These are phyloP conservation scores for Rutilus rutilus DNA, from an alignment of 2,113 vertebrate species.

Conservation along the genomic window DNA sequence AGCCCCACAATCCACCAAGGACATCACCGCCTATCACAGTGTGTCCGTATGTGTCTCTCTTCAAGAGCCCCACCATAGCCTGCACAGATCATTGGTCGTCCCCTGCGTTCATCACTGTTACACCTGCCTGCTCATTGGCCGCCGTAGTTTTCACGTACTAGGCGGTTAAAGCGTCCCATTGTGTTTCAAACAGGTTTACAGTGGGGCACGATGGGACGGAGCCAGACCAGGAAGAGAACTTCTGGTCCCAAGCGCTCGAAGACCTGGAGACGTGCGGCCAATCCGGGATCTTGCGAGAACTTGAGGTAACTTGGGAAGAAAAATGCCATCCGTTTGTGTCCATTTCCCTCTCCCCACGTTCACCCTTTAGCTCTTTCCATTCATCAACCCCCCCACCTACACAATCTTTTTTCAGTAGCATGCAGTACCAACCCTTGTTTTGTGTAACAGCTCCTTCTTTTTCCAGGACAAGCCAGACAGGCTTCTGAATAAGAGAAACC, in stretches of 20 bases:
- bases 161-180: not conserved
- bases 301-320: constrained; percentile 83
- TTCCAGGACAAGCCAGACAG: constrained; percentile 89
- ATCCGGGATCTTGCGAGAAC: constrained; percentile 95
- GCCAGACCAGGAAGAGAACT: constrained; percentile 96
- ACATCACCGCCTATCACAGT: constrained; percentile 51
- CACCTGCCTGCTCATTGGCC: constrained; percentile 62
- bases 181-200: constrained; percentile 78
- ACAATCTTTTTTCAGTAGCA: constrained; percentile 30
- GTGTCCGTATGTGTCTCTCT: constrained; percentile 49
- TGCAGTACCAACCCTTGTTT: constrained; percentile 55
- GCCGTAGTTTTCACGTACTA: not conserved
- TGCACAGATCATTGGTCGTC: constrained; percentile 55
- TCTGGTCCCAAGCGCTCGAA: constrained; percentile 98
- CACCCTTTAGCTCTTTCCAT: constrained; percentile 27
- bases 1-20: constrained; percentile 35
- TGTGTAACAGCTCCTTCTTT: constrained; percentile 71
- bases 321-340: not conserved
- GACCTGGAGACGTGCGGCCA: constrained; percentile 98
- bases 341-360: constrained; percentile 11
- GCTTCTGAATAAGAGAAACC: constrained; percentile 90
- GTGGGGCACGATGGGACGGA: constrained; percentile 87
- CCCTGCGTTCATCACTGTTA: constrained; percentile 51
- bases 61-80: constrained; percentile 49
- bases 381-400: not conserved